Evolutionary conservation across 2,113 vertebrate genomes (phyloP).

Genomic region (Psittacus erithacus): DNA sequence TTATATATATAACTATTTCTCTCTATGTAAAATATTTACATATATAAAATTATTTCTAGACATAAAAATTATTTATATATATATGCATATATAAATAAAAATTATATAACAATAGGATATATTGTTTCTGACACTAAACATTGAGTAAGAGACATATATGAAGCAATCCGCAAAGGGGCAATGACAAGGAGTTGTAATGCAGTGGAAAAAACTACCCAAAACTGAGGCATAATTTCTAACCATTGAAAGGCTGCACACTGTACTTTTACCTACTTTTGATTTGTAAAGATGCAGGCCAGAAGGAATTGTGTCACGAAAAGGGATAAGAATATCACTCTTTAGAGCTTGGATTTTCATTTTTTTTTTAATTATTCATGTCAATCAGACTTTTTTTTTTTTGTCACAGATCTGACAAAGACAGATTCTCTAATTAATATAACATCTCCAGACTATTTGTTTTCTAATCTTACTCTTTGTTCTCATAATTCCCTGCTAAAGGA

Average conservation of each 20-base stretch:
- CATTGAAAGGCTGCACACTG: not conserved
- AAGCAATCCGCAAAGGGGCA: not conserved
- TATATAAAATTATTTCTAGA: not conserved
- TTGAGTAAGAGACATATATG: not conserved
- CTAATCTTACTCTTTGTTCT: not conserved
- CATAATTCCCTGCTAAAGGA: not conserved
- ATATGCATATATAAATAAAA: not conserved
- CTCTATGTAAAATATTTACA: too few relatives aligned
- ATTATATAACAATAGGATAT: not conserved
- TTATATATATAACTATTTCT: too few relatives aligned
- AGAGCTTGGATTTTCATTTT: too few relatives aligned
- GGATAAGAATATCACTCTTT: not conserved
- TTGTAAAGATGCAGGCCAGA: not conserved
- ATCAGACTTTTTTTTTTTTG: not conserved
- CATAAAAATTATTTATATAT: not conserved
- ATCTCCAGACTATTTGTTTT: not conserved
- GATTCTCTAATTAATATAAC: not conserved
- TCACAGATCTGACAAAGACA: not conserved
- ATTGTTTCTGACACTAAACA: not conserved
- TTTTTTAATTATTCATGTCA: not conserved
- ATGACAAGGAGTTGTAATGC: not conserved
- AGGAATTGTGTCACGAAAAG: not conserved
- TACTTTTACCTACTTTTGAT: not conserved
- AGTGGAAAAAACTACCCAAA: not conserved
- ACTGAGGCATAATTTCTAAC: not conserved